These are phyloP conservation scores for Sprattus sprattus DNA, from an alignment of 2,113 vertebrate species.

Conservation along the genomic window DNA sequence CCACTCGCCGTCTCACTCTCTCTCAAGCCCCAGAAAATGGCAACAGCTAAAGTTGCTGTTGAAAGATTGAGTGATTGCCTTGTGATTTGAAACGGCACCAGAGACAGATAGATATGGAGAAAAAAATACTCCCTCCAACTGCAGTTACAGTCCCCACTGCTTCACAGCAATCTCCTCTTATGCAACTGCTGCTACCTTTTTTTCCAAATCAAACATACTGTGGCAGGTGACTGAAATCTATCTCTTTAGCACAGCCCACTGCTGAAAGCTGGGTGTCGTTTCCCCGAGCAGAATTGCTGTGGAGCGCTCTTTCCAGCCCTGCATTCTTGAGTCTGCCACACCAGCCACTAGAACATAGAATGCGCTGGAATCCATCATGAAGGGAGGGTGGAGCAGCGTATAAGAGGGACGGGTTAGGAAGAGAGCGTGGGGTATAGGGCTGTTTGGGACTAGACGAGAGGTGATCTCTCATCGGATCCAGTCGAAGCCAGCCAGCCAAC, in stretches of 20 bases:
- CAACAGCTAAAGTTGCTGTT: conserved; percentile 9
- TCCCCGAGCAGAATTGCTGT: neutral
- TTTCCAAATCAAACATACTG: neutral
- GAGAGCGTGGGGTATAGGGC: neutral
- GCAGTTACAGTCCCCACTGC: neutral
- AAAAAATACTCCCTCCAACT: neutral
- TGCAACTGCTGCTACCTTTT: neutral
- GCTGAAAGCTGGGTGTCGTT: neutral
- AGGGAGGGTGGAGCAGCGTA: neutral
- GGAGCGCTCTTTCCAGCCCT: neutral
- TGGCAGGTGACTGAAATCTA: conserved; percentile 6
- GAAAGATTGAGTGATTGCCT: conserved; percentile 11
- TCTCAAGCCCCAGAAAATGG: neutral
- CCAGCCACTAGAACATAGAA: conserved; percentile 21
- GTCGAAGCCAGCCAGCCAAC: neutral
- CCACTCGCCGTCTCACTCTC: neutral
- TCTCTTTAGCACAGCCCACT: neutral
- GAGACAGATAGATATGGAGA: neutral
- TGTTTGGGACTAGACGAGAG: neutral
- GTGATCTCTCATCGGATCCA: neutral
- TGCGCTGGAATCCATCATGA: conserved; percentile 26
- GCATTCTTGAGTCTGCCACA: neutral
- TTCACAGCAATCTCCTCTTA: neutral
- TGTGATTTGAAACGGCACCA: conserved; percentile 13
- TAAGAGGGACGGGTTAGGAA: neutral